Conservation (phyloP, 2,797 vertebrate species). For the Manis javanica region DNA sequence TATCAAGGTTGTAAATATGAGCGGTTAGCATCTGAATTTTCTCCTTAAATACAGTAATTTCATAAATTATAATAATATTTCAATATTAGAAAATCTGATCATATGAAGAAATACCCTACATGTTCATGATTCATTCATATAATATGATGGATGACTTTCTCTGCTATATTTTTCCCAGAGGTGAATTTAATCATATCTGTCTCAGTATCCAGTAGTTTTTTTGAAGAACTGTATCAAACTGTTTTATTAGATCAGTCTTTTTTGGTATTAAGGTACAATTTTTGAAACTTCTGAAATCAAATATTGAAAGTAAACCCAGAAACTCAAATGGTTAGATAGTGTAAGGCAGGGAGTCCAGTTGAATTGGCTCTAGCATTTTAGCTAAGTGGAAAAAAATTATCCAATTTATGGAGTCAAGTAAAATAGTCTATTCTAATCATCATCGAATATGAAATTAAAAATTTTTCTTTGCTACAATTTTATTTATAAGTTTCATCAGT, state of each 20-base stretch:
- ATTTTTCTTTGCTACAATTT: neutral
- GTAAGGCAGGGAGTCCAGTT: neutral
- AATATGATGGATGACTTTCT: neutral
- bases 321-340: neutral
- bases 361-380: neutral
- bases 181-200: neutral
- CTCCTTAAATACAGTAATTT: neutral
- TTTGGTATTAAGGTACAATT: neutral
- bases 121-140: neutral
- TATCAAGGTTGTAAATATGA: neutral
- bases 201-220: neutral
- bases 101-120: neutral
- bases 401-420: neutral
- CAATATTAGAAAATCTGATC: neutral
- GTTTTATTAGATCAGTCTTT: neutral
- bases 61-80: neutral
- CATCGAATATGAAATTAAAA: neutral
- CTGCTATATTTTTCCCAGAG: neutral
- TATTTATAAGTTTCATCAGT: neutral
- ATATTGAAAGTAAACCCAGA: neutral
- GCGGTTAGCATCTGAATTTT: neutral
- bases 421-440: neutral
- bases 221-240: neutral
- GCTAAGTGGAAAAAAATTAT: neutral
- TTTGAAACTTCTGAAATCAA: neutral